Conservation (phyloP, 2,797 vertebrate species). For the Chelidonichthys spinosus region DNA sequence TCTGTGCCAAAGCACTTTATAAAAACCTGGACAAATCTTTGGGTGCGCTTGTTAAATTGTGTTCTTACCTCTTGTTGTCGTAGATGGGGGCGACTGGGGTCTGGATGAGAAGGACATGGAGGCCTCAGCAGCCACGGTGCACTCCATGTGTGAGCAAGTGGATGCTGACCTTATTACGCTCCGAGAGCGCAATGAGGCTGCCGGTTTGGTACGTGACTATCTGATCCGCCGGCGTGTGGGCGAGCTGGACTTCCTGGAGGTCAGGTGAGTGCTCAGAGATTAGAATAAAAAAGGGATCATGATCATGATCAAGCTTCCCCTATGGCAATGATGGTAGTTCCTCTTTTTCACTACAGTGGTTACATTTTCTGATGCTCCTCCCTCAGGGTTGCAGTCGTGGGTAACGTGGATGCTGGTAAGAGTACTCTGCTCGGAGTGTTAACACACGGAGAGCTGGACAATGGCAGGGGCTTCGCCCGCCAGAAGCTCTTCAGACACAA, state of each 20-base stretch:
- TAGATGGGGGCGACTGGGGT: constrained; percentile 96
- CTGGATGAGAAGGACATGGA: constrained; percentile 95
- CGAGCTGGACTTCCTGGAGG: constrained; percentile 98
- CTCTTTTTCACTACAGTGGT: not conserved
- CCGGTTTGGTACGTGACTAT: constrained; percentile 94
- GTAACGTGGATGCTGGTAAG: constrained; percentile 98
- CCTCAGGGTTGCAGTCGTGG: constrained; percentile 95
- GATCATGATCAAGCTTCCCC: no score
- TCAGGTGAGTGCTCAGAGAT: constrained; percentile 88
- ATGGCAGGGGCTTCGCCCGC: constrained; percentile 96
- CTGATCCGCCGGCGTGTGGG: constrained; percentile 95
- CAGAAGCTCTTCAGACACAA: constrained; percentile 99
- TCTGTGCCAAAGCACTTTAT: not conserved
- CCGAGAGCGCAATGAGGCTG: constrained; percentile 91
- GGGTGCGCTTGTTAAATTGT: not conserved
- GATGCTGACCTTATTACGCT: constrained; percentile 94
- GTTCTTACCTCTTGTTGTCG: not conserved
- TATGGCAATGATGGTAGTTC: not conserved
- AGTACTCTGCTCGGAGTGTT: constrained; percentile 96
- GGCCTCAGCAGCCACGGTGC: constrained; percentile 94
- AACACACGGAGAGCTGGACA: constrained; percentile 97
- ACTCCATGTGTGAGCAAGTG: constrained; percentile 95
- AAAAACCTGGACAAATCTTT: not conserved
- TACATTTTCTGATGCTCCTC: not conserved
- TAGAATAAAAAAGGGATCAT: not conserved